Conservation (phyloP, 2,888 invertebrate genomes). For the Poecilobothrus nobilitatus region DNA sequence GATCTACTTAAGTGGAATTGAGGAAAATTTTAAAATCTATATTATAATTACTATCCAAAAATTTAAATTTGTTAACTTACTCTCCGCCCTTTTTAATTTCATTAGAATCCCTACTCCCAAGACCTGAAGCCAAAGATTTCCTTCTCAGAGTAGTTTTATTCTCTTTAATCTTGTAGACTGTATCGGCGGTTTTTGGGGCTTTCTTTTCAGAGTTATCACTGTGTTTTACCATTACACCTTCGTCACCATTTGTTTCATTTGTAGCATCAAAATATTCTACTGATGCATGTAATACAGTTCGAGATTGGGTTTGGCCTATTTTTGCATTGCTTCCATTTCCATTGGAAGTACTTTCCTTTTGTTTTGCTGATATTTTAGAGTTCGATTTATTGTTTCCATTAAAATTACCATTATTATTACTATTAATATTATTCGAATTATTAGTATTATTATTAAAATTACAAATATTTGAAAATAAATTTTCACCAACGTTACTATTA, state of each 20-base stretch:
- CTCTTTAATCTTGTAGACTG: not conserved
- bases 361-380: not conserved
- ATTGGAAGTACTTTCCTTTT: not conserved
- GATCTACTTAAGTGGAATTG: slow-evolving; percentile 43
- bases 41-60: too few species aligned
- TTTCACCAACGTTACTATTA: not conserved
- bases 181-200: not conserved
- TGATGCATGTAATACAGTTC: not conserved
- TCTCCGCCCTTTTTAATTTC: not conserved
- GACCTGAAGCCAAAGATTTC: not conserved
- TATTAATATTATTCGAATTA: not conserved
- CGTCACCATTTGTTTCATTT: not conserved
- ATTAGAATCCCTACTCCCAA: not conserved
- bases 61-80: not conserved
- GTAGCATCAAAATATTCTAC: not conserved
- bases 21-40: not conserved
- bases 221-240: not conserved
- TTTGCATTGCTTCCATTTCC: not conserved
- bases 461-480: not conserved
- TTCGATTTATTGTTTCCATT: not conserved
- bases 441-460: not conserved
- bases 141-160: not conserved
- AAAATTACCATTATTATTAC: not conserved
- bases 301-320: not conserved
- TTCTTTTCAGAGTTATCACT: not conserved